These are phyloP conservation scores for Diadema setosum DNA, from an alignment of 35 echinoderm and acorn worm genomes.

Conservation along the genomic window DNA sequence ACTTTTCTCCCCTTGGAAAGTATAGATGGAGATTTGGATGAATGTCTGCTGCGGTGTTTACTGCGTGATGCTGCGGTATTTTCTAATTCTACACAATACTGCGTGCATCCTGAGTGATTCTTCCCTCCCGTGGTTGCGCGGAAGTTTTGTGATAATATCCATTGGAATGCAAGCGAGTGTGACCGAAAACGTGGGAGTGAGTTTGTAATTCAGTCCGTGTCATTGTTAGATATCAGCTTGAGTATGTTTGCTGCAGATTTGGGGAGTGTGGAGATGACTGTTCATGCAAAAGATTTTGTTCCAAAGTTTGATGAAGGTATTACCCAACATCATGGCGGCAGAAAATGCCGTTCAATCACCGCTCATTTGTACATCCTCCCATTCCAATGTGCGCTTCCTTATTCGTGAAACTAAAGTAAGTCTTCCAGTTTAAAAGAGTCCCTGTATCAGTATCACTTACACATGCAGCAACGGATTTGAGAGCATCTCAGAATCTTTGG, in stretches of 20 bases:
- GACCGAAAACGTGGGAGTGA: slow-evolving; percentile 11
- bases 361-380: too few relatives aligned
- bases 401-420: too few relatives aligned
- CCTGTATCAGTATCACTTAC: too few relatives aligned
- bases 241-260: background rate
- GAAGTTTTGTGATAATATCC: background rate
- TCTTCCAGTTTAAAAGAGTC: too few relatives aligned
- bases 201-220: background rate
- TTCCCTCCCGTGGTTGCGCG: background rate
- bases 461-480: too few relatives aligned
- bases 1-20: too few relatives aligned
- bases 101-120: background rate
- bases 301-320: too few relatives aligned
- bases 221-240: background rate
- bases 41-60: background rate
- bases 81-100: background rate
- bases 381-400: too few relatives aligned
- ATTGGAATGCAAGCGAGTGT: slow-evolving; percentile 18
- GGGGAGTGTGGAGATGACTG: background rate
- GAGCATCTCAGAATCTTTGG: too few relatives aligned
- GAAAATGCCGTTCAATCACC: too few relatives aligned
- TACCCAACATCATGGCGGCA: too few relatives aligned
- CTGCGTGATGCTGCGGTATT: background rate
- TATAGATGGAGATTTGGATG: background rate
- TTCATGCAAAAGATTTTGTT: too few relatives aligned